These are phyloP conservation scores for Megaceryle alcyon DNA, from an alignment of 2,797 vertebrate species.

Conservation along the genomic window DNA sequence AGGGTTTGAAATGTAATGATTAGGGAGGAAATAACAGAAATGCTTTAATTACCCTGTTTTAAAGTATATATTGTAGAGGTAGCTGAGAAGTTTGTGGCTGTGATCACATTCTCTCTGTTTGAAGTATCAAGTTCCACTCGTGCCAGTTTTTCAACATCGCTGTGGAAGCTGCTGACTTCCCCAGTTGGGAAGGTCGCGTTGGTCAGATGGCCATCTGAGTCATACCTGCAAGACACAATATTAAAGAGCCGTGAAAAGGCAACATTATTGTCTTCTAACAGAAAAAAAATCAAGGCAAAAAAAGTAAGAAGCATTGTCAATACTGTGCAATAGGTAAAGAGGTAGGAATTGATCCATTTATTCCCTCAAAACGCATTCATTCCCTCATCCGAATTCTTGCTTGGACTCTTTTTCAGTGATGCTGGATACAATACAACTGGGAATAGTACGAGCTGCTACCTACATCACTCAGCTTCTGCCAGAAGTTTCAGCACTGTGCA, in stretches of 20 bases:
- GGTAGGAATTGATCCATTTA: not conserved
- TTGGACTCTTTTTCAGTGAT: not conserved
- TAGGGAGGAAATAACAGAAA: not conserved
- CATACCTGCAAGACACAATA: slow-evolving; percentile 83
- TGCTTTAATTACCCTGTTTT: slow-evolving; percentile 86
- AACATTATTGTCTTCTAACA: not conserved
- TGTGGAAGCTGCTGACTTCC: slow-evolving; percentile 93
- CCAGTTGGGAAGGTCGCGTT: slow-evolving; percentile 94
- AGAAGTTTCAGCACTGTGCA: not conserved
- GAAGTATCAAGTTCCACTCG: slow-evolving; percentile 91
- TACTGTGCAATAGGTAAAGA: not conserved
- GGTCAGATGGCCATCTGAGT: slow-evolving; percentile 90
- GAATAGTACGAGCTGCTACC: not conserved
- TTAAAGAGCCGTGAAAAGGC: not conserved
- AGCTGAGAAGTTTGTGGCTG: slow-evolving; percentile 93
- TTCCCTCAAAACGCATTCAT: not conserved
- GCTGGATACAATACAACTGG: slow-evolving; percentile 4
- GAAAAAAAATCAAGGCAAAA: not conserved
- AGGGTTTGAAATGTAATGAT: not conserved
- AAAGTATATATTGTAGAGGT: slow-evolving; percentile 93
- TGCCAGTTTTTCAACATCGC: slow-evolving; percentile 90
- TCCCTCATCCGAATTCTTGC: not conserved
- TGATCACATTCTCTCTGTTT: slow-evolving; percentile 90
- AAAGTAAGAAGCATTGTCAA: not conserved
- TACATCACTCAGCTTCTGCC: not conserved